phyloP scores from a whole-genome alignment of 2,113 vertebrate species.

The Prietella phreatophila region DNA sequence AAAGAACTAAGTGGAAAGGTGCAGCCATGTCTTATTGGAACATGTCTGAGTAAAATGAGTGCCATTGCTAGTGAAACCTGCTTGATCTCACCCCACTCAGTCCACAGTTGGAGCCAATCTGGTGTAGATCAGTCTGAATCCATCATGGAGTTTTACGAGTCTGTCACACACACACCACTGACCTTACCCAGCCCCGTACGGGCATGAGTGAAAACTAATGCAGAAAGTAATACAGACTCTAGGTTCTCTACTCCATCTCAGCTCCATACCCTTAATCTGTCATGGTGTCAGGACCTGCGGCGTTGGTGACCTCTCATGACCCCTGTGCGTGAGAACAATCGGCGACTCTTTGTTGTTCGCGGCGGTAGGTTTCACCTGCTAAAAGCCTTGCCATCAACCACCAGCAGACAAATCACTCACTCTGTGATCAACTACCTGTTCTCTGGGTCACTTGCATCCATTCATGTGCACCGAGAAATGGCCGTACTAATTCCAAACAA shows the following conservation, averaged over 20 bases:
- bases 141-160: constrained; percentile 77
- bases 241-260: constrained; percentile 69
- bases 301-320: constrained; percentile 64
- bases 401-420: constrained; percentile 63
- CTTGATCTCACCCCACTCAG: constrained; percentile 67
- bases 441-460: constrained; percentile 37
- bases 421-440: constrained; percentile 62
- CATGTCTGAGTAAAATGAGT: not conserved
- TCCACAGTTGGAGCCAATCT: constrained; percentile 69
- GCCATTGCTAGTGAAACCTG: constrained; percentile 60
- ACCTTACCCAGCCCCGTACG: constrained; percentile 65
- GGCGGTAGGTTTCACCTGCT: constrained; percentile 69
- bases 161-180: constrained; percentile 67
- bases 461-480: constrained; percentile 31
- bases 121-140: constrained; percentile 69
- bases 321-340: constrained; percentile 65
- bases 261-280: constrained; percentile 77
- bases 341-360: constrained; percentile 68
- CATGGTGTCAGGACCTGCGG: constrained; percentile 69
- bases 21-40: constrained; percentile 1
- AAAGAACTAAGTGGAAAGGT: not conserved
- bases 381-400: constrained; percentile 69
- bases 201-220: constrained; percentile 72
- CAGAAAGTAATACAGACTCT: constrained; percentile 69
- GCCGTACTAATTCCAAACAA: constrained; percentile 57